Percentiles rank a stretch among this genome's conserved stretches.
These are phyloP conservation scores for Microctenopoma stevenorrisi DNA, from an alignment of 2,797 vertebrate species.

Conservation along the genomic window DNA sequence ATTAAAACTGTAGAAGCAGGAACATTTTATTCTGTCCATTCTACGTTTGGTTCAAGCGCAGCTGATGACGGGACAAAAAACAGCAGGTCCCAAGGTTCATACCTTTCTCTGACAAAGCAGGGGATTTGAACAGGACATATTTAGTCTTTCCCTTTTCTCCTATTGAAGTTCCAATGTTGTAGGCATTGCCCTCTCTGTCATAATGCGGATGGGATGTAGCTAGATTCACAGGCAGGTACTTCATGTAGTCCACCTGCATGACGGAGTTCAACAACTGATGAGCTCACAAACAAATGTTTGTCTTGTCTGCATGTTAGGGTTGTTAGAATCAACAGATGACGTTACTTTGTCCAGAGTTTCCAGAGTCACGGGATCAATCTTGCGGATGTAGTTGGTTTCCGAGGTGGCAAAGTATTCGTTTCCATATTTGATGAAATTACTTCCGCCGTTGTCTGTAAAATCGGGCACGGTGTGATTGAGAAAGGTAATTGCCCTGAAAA, in stretches of 20 bases:
- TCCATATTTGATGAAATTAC: constrained; percentile 93
- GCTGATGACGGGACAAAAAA: constrained; percentile 13
- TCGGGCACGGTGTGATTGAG: constrained; percentile 94
- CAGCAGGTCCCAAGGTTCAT: neutral
- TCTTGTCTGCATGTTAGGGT: neutral
- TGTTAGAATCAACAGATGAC: fast-evolving
- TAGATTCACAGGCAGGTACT: constrained; percentile 88
- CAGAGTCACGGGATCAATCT: constrained; percentile 90
- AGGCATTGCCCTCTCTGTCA: constrained; percentile 89
- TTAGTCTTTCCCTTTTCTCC: constrained; percentile 94
- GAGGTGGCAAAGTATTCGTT: constrained; percentile 90
- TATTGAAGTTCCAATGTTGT: constrained; percentile 94
- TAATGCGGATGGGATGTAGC: constrained; percentile 94
- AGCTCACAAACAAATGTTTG: neutral
- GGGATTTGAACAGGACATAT: constrained; percentile 92
- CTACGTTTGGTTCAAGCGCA: neutral
- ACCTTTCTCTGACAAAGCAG: constrained; percentile 76
- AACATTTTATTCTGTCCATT: neutral
- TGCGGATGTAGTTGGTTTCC: constrained; percentile 95
- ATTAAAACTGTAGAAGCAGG: neutral
- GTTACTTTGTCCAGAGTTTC: constrained; percentile 94
- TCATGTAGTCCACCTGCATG: constrained; percentile 91
- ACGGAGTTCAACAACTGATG: neutral
- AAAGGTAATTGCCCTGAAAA: constrained; percentile 89
- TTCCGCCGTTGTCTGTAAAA: constrained; percentile 95